phyloP scores from a whole-genome alignment of 2,888 invertebrate species.

The Falcaria lacertinaria region DNA sequence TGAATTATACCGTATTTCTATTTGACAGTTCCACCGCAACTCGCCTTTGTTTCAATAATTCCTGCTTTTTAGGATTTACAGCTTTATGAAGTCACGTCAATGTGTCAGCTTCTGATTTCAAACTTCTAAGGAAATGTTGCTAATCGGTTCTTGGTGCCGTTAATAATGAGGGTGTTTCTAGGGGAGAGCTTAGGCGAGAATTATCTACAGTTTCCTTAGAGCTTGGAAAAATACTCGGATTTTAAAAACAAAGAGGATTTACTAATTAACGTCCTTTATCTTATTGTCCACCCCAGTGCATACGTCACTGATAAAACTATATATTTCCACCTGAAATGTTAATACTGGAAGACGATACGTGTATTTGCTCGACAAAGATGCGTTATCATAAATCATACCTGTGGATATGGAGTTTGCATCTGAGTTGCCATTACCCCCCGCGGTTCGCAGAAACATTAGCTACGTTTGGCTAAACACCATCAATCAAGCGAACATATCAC shows the following conservation, averaged over 20 bases:
- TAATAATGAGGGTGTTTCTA: too few species aligned
- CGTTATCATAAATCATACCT: slow-evolving; percentile 27
- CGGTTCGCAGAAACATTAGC: slow-evolving; percentile 35
- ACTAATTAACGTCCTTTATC: too few species aligned
- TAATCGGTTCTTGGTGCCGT: too few species aligned
- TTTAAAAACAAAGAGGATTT: too few species aligned
- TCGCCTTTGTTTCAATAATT: slow-evolving; percentile 38
- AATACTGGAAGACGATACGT: slow-evolving; percentile 9
- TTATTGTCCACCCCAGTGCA: too few species aligned
- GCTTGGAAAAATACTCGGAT: too few species aligned
- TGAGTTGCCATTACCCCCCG: slow-evolving; percentile 21
- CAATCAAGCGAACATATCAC: slow-evolving; percentile 32
- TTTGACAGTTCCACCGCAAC: slow-evolving; percentile 37
- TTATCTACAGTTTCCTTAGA: too few species aligned
- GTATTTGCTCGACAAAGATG: slow-evolving; percentile 2
- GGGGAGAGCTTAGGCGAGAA: too few species aligned
- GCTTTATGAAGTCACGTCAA: background rate
- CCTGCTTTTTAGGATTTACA: slow-evolving; percentile 13
- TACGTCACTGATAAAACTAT: too few species aligned
- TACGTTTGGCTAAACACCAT: slow-evolving; percentile 31
- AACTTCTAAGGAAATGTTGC: background rate
- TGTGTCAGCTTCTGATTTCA: background rate
- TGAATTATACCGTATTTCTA: slow-evolving; percentile 43
- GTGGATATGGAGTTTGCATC: slow-evolving; percentile 18
- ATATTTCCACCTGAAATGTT: too few species aligned